These are phyloP conservation scores for Mellivora capensis DNA, from an alignment of 2,113 vertebrate genomes.

Conservation along the genomic window DNA sequence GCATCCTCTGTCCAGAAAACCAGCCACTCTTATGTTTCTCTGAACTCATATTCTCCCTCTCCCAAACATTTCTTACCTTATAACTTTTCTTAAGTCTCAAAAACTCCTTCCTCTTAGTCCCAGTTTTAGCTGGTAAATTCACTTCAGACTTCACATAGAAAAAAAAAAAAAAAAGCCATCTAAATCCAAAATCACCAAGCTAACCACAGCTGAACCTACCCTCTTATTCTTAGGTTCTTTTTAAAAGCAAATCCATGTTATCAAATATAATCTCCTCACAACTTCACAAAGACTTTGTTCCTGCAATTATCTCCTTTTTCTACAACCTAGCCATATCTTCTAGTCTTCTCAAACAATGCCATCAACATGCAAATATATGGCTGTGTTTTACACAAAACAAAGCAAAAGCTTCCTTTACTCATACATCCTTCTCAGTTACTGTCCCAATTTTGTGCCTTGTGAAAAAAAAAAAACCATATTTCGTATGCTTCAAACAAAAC, in stretches of 20 bases:
- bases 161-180: conserved; percentile 17
- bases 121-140: background rate
- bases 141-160: background rate
- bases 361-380: background rate
- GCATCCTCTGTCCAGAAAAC: background rate
- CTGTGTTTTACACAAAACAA: background rate
- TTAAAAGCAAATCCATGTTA: background rate
- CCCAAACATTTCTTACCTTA: background rate
- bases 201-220: background rate
- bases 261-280: background rate
- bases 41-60: background rate
- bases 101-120: background rate
- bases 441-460: background rate
- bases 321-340: background rate
- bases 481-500: background rate
- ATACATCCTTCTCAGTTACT: background rate
- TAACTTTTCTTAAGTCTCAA: background rate
- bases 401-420: background rate
- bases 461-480: background rate
- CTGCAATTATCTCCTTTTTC: background rate
- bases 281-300: background rate
- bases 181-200: background rate
- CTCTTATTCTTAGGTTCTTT: background rate
- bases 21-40: background rate
- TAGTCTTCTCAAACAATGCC: background rate